Evolutionary conservation across 2,888 invertebrate genomes (phyloP).

Genomic region (Taphrorychus bicolor): DNA sequence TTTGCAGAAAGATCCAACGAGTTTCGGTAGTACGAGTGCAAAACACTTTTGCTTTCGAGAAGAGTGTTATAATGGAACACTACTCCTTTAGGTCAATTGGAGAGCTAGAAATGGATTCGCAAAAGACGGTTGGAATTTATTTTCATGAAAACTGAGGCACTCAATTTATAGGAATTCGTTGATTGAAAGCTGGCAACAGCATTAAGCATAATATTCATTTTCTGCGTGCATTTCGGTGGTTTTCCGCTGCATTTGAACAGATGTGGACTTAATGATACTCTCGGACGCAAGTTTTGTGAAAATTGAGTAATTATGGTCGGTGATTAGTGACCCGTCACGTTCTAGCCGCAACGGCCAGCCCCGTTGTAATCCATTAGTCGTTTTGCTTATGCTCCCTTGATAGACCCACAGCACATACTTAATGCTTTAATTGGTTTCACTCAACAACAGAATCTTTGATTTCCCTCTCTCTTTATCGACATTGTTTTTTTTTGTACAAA

Average conservation of each 20-base stretch:
- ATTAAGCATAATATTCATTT: conserved; percentile 21
- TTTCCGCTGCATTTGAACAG: conserved; percentile 36
- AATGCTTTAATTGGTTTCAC: too few relatives aligned
- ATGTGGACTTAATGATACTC: conserved; percentile 32
- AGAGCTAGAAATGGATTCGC: too few relatives aligned
- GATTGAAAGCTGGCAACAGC: neutral
- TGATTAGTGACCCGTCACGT: conserved; percentile 15
- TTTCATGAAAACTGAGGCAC: too few relatives aligned
- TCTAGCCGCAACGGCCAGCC: neutral
- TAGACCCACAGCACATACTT: too few relatives aligned
- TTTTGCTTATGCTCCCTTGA: neutral
- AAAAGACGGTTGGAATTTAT: too few relatives aligned
- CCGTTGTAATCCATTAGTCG: conserved; percentile 4
- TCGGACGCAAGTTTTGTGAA: conserved; percentile 17
- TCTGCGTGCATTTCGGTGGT: conserved; percentile 30
- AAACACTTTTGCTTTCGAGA: too few relatives aligned
- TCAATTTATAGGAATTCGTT: too few relatives aligned
- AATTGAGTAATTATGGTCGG: conserved; percentile 30
- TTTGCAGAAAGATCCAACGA: neutral
- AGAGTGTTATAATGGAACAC: too few relatives aligned
- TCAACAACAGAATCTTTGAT: too few relatives aligned
- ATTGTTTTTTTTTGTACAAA: conserved; percentile 7
- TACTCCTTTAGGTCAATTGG: too few relatives aligned
- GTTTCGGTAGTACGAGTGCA: too few relatives aligned
- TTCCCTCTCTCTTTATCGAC: too few relatives aligned